Evolutionary conservation across 92 coral and sea anemone species (phyloP), one percentile per base, ranked within the genome.

Genomic region (Nematostella vectensis): DNA sequence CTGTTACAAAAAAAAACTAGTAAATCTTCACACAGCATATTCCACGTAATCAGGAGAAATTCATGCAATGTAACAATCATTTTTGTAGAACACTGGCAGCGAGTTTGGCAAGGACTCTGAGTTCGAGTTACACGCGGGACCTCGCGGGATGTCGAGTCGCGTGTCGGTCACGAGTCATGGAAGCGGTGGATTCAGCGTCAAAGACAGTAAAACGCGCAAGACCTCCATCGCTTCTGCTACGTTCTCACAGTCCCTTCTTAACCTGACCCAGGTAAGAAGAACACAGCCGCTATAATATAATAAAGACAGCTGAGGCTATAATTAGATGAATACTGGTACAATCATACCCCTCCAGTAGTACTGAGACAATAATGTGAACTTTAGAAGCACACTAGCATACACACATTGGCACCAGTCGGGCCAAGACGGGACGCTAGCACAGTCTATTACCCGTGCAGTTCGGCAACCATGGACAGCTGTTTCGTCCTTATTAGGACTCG

Each of bases 171-270:
- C 88, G 1, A 93, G 99, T 67, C 95, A 87, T 23, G 99, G 99
- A 52, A 93, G 99, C 61, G 99, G 99, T 37, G 99, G 99, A 9
- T 76, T 86, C 63, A 93, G 99, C 29, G 69, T 78, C 63, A 93
- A 93, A 62, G 99, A 93, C 68, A 87, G 87, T 56, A 85, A 81
- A 59, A 72, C 81, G 27, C 77, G 88, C 18, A 82, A 61, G 62
- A 68, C 88, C 13, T 81, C 99, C 1, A 58, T 59, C 12, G 78
- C 99, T 2, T 93, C 99, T 30, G 96, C 88, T 20, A 77, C 93
- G 10, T 93, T 86, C 68, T 93, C 99, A 4, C 88, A 93, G 23
- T 82, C 93, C 1, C 88, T 93, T 11, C 26, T 82, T 58, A 93
- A 67, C 68, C 69, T 93, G 29, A 82, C 96, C 0, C 99, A 86